phyloP scores from a whole-genome alignment of 2,888 invertebrate genomes.

The Caenorhabditis afra region DNA sequence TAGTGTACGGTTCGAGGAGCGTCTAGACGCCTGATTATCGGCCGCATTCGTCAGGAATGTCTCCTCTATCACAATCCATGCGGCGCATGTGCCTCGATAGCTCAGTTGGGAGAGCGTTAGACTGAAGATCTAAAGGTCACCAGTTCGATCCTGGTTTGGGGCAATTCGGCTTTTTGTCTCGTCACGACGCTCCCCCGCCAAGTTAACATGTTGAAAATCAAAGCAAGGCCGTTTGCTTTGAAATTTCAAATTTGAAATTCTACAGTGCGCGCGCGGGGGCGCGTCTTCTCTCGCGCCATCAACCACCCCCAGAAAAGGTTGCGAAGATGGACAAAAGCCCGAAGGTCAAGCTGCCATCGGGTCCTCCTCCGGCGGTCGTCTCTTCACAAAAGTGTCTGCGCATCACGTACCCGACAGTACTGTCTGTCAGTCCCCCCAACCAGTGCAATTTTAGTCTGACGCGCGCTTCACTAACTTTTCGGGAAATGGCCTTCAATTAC shows the following conservation, averaged over 20 bases:
- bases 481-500: slow-evolving; percentile 56
- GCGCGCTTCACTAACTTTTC: slow-evolving; percentile 60
- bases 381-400: not conserved
- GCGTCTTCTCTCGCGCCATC: not conserved
- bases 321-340: slow-evolving; percentile 55
- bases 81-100: slow-evolving; percentile 49
- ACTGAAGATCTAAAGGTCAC: slow-evolving; percentile 81
- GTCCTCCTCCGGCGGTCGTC: not conserved
- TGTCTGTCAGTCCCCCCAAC: slow-evolving; percentile 9
- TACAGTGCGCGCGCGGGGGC: slow-evolving; percentile 8
- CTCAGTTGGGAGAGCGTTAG: slow-evolving; percentile 81
- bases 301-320: slow-evolving; percentile 17
- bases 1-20: slow-evolving; percentile 1
- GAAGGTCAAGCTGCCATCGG: slow-evolving; percentile 59
- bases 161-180: slow-evolving; percentile 62
- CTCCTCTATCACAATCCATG: too few relatives aligned
- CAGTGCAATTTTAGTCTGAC: slow-evolving; percentile 19
- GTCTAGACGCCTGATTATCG: not conserved
- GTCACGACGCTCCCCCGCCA: too few relatives aligned
- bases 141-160: slow-evolving; percentile 80
- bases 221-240: not conserved
- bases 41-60: not conserved
- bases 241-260: slow-evolving; percentile 36
- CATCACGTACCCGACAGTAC: not conserved
- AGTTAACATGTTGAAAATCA: too few relatives aligned